These are phyloP conservation scores for Lepidurus couesii DNA, from an alignment of 1,140 invertebrate genomes.

Conservation along the genomic window DNA sequence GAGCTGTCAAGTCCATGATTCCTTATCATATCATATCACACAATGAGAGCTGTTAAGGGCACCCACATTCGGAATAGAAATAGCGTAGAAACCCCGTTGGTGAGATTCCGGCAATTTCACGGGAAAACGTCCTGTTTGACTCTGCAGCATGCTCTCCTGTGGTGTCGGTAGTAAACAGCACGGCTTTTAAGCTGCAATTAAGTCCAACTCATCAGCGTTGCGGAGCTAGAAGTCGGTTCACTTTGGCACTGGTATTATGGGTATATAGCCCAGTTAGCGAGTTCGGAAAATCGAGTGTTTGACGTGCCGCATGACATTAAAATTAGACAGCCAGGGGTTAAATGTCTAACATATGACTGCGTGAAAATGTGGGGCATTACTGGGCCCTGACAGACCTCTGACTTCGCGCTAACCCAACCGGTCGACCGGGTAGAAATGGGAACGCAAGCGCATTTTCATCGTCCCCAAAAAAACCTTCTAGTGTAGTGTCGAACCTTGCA, in stretches of 20 bases:
- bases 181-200: no score
- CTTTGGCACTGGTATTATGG: background rate
- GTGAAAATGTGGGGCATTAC: constrained; percentile 3
- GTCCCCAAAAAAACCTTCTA: background rate
- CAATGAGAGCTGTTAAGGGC: background rate
- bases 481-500: background rate
- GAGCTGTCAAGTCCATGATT: background rate
- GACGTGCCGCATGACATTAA: background rate
- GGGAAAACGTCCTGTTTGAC: no score
- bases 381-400: background rate
- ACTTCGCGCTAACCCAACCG: background rate
- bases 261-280: background rate
- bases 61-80: background rate
- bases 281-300: background rate
- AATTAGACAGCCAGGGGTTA: background rate
- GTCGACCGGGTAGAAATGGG: background rate
- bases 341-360: background rate
- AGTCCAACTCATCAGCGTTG: no score
- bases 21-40: background rate
- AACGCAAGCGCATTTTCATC: background rate
- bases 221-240: no score
- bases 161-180: no score
- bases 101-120: no score
- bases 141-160: no score
- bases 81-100: background rate